phyloP scores from a whole-genome alignment of 2,113 vertebrate genomes.

The Centropristis striata region DNA sequence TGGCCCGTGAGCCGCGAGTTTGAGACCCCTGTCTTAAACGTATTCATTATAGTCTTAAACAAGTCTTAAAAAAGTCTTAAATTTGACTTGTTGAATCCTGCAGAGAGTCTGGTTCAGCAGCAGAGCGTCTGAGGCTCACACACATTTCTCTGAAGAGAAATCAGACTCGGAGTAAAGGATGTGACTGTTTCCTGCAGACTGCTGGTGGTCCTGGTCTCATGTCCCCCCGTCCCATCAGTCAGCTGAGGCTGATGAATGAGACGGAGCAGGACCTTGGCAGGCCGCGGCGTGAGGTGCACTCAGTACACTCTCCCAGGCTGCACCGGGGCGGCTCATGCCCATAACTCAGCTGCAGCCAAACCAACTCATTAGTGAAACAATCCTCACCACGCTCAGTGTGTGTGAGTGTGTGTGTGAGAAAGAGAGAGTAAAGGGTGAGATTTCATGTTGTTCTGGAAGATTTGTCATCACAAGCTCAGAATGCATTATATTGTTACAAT shows the following conservation, averaged over 20 bases:
- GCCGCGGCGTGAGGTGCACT: conserved; percentile 50
- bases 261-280: conserved; percentile 38
- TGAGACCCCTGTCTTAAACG: no score
- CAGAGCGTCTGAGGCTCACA: no score
- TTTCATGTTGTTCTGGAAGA: conserved; percentile 83
- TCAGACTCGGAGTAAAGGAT: not conserved
- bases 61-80: no score
- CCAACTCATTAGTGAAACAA: conserved; percentile 84
- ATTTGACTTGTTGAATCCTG: no score
- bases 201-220: not conserved
- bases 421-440: conserved; percentile 66
- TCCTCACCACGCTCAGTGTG: conserved; percentile 62
- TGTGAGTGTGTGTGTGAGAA: conserved; percentile 44
- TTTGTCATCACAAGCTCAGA: conserved; percentile 83
- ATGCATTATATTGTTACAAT: conserved; percentile 85
- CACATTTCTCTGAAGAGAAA: no score
- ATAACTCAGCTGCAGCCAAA: conserved; percentile 80
- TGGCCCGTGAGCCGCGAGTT: no score
- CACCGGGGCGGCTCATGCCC: conserved; percentile 71
- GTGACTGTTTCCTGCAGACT: not conserved
- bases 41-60: no score
- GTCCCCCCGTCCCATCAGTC: conserved; percentile 4
- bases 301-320: conserved; percentile 63
- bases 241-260: conserved; percentile 50
- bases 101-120: no score